Percentiles rank a stretch among this genome's conserved stretches.
Conservation (phyloP, 2,113 vertebrate genomes). For the Platichthys stellatus region DNA sequence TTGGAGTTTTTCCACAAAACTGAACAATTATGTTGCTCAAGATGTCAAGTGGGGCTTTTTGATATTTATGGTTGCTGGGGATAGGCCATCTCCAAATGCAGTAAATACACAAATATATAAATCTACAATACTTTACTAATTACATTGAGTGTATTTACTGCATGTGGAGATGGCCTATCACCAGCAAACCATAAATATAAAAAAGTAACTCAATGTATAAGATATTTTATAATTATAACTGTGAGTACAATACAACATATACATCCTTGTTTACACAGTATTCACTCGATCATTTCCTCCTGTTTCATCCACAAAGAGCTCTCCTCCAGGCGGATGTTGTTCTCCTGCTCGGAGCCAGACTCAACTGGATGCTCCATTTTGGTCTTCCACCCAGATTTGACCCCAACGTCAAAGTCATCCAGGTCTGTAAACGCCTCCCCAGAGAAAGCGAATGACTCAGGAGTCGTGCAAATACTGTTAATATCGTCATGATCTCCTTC, state of each 20-base stretch:
- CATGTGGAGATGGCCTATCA: too few species aligned
- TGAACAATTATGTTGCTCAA: too few species aligned
- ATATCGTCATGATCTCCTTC: background rate
- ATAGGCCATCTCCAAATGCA: background rate
- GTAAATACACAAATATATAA: background rate
- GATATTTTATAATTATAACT: too few species aligned
- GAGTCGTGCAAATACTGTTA: background rate
- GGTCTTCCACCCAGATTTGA: conserved; percentile 92
- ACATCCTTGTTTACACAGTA: background rate
- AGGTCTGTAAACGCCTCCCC: conserved; percentile 78
- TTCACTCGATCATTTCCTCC: background rate
- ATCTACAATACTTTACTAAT: too few species aligned
- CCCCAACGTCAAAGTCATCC: conserved; percentile 90
- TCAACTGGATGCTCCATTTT: conserved; percentile 99
- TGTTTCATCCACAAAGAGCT: conserved; percentile 81
- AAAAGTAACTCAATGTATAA: too few species aligned
- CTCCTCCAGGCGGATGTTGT: conserved; percentile 92
- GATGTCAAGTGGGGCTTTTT: too few species aligned
- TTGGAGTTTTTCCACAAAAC: too few species aligned
- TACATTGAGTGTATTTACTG: too few species aligned
- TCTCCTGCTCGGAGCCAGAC: conserved; percentile 91
- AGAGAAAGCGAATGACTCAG: background rate
- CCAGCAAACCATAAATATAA: too few species aligned
- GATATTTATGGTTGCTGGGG: too few species aligned
- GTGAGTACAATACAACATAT: too few species aligned